phyloP scores from a whole-genome alignment of 2,888 invertebrate genomes.

The Tineola bisselliella region DNA sequence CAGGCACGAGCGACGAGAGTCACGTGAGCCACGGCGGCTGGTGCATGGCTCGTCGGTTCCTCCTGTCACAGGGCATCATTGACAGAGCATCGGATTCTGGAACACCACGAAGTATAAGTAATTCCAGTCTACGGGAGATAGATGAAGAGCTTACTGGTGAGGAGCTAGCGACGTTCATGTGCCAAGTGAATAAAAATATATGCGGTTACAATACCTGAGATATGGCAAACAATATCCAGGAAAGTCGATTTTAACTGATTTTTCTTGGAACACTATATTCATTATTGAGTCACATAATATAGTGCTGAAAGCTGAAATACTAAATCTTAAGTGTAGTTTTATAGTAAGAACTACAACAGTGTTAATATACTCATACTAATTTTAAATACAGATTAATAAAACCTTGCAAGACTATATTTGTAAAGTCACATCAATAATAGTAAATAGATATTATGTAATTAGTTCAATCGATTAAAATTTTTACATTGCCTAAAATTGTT shows the following conservation, averaged over 20 bases:
- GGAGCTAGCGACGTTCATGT: slow-evolving; percentile 76
- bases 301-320: neutral
- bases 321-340: too few species aligned
- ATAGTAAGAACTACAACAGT: too few species aligned
- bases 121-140: slow-evolving; percentile 78
- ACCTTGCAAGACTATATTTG: too few species aligned
- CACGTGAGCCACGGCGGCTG: slow-evolving; percentile 36
- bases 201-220: slow-evolving; percentile 48
- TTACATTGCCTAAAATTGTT: too few species aligned
- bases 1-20: slow-evolving; percentile 24
- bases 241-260: neutral
- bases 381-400: too few species aligned
- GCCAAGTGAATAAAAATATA: slow-evolving; percentile 68
- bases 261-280: neutral
- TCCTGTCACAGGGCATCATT: slow-evolving; percentile 21
- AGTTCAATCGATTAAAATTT: too few species aligned
- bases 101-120: slow-evolving; percentile 72
- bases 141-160: slow-evolving; percentile 75
- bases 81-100: slow-evolving; percentile 51
- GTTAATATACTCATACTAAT: too few species aligned
- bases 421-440: too few species aligned
- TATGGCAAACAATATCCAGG: neutral
- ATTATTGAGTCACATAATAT: neutral
- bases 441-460: too few species aligned
- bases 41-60: slow-evolving; percentile 34